Evolutionary conservation across 2,797 vertebrate species (phyloP).

Genomic region (Ambastaia sidthimunki): DNA sequence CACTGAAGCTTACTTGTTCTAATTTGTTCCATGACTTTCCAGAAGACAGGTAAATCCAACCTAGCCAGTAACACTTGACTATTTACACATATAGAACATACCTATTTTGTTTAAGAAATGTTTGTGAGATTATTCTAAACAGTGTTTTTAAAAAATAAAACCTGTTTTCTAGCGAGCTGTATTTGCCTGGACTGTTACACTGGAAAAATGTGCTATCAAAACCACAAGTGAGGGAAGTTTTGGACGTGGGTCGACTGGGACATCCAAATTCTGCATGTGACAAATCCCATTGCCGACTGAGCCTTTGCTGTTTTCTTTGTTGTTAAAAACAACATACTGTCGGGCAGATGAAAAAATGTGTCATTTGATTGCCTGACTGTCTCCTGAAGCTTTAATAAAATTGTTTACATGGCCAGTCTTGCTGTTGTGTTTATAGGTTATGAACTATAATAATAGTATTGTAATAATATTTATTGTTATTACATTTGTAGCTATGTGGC

Average conservation of each 20-base stretch:
- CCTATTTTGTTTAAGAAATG: neutral
- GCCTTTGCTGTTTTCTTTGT: neutral
- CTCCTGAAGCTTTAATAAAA: neutral
- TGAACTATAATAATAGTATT: neutral
- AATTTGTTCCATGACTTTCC: neutral
- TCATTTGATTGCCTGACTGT: neutral
- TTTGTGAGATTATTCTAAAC: neutral
- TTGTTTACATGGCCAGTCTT: neutral
- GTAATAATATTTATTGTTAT: neutral
- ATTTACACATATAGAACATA: neutral
- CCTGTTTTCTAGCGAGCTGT: slow-evolving; percentile 52
- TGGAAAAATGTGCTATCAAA: slow-evolving; percentile 65
- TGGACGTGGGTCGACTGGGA: slow-evolving; percentile 43
- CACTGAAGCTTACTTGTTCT: slow-evolving; percentile 49
- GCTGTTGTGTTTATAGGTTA: neutral
- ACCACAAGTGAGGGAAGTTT: slow-evolving; percentile 46
- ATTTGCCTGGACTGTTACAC: slow-evolving; percentile 59
- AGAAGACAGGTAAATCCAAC: slow-evolving; percentile 57
- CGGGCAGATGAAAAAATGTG: neutral
- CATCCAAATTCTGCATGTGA: neutral
- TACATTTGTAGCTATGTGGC: neutral
- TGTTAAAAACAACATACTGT: neutral
- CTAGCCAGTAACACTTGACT: neutral
- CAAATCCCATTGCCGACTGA: neutral
- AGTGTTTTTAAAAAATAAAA: neutral